These are phyloP conservation scores for Numenius arquata DNA, from an alignment of 2,113 vertebrate species.

Conservation along the genomic window DNA sequence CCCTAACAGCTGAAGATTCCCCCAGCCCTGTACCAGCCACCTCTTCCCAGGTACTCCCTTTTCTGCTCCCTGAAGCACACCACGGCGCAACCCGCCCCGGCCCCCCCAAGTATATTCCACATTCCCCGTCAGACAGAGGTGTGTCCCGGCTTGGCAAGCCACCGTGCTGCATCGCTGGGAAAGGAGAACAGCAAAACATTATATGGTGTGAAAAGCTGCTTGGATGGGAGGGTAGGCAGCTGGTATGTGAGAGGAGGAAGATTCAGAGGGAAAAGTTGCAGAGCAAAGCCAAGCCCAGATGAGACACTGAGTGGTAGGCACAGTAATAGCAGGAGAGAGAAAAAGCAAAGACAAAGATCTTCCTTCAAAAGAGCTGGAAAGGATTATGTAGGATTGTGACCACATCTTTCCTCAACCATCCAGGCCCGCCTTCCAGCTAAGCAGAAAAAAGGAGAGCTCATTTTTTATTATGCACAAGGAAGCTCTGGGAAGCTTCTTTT, in stretches of 20 bases:
- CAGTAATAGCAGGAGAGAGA: conserved; percentile 8
- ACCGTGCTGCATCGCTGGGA: background rate
- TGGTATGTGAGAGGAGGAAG: conserved; percentile 21
- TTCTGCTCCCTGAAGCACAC: background rate
- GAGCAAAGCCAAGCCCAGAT: conserved; percentile 1
- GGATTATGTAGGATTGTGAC: conserved; percentile 45
- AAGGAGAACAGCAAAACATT: conserved; percentile 43
- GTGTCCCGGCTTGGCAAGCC: background rate
- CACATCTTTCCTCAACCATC: conserved; percentile 22
- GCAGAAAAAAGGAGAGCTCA: background rate
- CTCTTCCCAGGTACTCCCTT: background rate
- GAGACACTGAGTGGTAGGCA: conserved; percentile 17
- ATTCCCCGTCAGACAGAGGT: background rate
- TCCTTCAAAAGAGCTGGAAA: conserved; percentile 50
- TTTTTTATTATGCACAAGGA: background rate
- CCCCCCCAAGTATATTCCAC: background rate
- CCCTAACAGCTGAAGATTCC: background rate
- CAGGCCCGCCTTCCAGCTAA: background rate
- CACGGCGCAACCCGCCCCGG: fast-evolving
- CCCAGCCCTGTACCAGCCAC: background rate
- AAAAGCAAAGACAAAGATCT: conserved; percentile 39
- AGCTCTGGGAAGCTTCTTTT: background rate
- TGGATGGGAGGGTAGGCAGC: conserved; percentile 29
- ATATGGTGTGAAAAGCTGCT: background rate
- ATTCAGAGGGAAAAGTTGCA: conserved; percentile 19